Percentiles rank a stretch among this genome's conserved stretches.
Evolutionary conservation across 1,140 invertebrate genomes (phyloP).

Genomic region (Ips typographus): DNA sequence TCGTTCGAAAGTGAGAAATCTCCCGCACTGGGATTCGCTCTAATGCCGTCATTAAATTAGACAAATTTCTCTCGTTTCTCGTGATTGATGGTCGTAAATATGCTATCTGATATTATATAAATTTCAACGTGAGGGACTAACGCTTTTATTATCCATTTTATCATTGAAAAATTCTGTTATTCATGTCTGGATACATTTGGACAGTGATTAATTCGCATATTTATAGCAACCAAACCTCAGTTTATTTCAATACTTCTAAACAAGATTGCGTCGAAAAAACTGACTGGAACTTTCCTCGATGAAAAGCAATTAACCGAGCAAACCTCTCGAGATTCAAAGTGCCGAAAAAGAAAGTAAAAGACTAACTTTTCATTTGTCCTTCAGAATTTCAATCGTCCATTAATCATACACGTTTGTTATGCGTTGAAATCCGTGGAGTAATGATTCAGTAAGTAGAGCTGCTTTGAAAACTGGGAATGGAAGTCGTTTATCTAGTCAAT

Average conservation of each 20-base stretch:
- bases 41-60: conserved; percentile 7
- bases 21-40: background rate
- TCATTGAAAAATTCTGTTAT: background rate
- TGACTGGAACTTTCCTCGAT: no score
- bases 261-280: no score
- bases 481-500: conserved; percentile 2
- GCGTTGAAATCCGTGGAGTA: background rate
- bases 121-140: background rate
- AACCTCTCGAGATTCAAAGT: no score
- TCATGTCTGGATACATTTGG: conserved; percentile 3
- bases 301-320: no score
- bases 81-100: conserved; percentile 9
- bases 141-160: background rate
- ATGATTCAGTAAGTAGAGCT: background rate
- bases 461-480: conserved; percentile 5
- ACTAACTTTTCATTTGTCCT: no score
- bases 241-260: no score
- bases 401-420: background rate
- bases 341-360: no score
- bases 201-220: conserved; percentile 7
- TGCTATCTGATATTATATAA: conserved; percentile 14
- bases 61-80: conserved; percentile 11
- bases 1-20: background rate
- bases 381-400: no score
- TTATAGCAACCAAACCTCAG: no score